A percentile compares a stretch with the other conserved stretches of the same genome.
phyloP scores from a whole-genome alignment of 1,140 invertebrate species.

The Micrasema minimum region DNA sequence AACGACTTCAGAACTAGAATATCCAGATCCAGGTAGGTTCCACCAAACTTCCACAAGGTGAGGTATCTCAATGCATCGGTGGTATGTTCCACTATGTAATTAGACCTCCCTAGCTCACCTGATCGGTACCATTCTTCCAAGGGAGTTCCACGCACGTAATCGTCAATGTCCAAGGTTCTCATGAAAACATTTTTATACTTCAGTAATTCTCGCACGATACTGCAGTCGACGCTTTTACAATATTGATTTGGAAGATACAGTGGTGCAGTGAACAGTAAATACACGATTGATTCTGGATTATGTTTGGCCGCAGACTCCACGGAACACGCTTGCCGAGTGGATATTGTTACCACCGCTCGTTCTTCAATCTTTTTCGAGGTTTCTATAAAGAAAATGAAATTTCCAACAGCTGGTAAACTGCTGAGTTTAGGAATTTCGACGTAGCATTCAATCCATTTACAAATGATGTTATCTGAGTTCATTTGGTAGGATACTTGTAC shows the following conservation, averaged over 20 bases:
- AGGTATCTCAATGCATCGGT: constrained; percentile 68
- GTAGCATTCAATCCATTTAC: too few relatives aligned
- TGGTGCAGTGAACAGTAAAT: constrained; percentile 64
- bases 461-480: too few relatives aligned
- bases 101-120: constrained; percentile 59
- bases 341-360: constrained; percentile 51
- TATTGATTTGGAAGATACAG: not conserved
- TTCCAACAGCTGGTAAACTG: not conserved
- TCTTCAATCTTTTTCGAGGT: constrained; percentile 61
- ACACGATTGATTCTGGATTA: constrained; percentile 66
- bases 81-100: constrained; percentile 65
- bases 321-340: constrained; percentile 68
- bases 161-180: constrained; percentile 52
- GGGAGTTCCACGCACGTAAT: constrained; percentile 64
- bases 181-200: constrained; percentile 63
- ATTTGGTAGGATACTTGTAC: too few relatives aligned
- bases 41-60: constrained; percentile 71
- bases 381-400: constrained; percentile 69
- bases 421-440: too few relatives aligned
- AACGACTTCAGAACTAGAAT: constrained; percentile 75
- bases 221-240: not conserved
- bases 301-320: constrained; percentile 70
- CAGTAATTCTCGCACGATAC: constrained; percentile 56
- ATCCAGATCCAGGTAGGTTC: constrained; percentile 76
- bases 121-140: constrained; percentile 64